These are phyloP conservation scores for Dendrolimus kikuchii DNA, from an alignment of 1,140 invertebrate genomes.

Conservation along the genomic window DNA sequence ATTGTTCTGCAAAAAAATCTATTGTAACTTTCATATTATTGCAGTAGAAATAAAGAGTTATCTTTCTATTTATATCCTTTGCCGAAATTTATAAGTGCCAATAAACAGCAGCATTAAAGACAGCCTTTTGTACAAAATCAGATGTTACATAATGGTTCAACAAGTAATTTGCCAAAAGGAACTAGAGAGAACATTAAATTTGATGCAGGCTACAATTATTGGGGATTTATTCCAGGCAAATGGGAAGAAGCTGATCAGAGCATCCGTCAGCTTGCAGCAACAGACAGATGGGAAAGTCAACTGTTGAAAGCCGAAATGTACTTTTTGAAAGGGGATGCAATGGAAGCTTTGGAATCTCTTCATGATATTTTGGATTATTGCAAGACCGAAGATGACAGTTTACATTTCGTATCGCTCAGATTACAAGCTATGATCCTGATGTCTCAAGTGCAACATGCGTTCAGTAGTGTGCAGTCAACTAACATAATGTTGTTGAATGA, in stretches of 20 bases:
- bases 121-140: no score
- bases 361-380: conserved; percentile 73
- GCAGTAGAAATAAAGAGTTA: no score
- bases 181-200: no score
- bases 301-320: conserved; percentile 78
- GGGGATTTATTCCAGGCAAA: conserved; percentile 70
- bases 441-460: conserved; percentile 79
- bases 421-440: conserved; percentile 80
- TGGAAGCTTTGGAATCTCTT: conserved; percentile 74
- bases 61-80: no score
- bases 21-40: no score
- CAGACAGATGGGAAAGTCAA: conserved; percentile 80
- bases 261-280: conserved; percentile 80
- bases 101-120: no score
- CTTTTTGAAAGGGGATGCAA: conserved; percentile 79
- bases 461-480: conserved; percentile 68
- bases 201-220: no score
- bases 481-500: conserved; percentile 77
- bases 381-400: conserved; percentile 63
- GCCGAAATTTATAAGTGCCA: no score
- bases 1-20: no score
- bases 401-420: conserved; percentile 73
- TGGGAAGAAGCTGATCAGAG: conserved; percentile 84
- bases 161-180: no score
- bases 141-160: no score